Evolutionary conservation across 2,113 vertebrate species (phyloP), one percentile per base, ranked within the genome.

Genomic region (Sinocyclocheilus rhinocerous): DNA sequence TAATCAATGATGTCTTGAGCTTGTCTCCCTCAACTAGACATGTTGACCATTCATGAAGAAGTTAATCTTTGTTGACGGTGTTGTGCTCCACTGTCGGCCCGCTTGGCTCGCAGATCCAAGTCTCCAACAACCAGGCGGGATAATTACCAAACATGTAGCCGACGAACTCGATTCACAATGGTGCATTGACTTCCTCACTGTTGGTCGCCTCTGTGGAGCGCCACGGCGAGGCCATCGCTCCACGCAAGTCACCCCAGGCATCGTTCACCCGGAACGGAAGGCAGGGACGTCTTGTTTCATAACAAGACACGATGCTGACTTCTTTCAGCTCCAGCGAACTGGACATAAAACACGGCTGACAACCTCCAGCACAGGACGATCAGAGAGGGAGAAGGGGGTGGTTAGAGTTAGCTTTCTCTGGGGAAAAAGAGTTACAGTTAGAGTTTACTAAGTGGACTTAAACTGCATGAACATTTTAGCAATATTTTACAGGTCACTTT

Each of bases 291-390:
- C 93, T 94, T 95, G 95, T 95, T 95, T 94, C 93, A 94, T 94
- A 95, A 95, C 93, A 95, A 93, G 94, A 94, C 92, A 91, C 89
- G 92, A 94, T 95, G 94, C 94, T 95, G 95, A 96, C 95, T 96
- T 96, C 92, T 94, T 96, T 95, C 94, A 95, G 95, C 95, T 95
- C 95, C 93, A 94, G 88, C 95, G 95, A 96, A 95, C 94, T 93
- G 94, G 90, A 94, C 91, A 94, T 91, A 94, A 94, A 94, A 93
- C 92, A 86, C 91, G 89, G 87, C 93, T 94, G 95, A 95, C 95
- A 95, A 93, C 93, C 92, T 93, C 94, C 93, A 95, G 90, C 92
- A 52, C 45, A 69, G 92, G 92, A 90, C 90, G 92, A 92, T 93
- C 85, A 92, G 93, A 92, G 92, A 90, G 87, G 85, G 90, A 89